Evolutionary conservation across 2,888 invertebrate species (phyloP).

Genomic region (Habrosyne pyritoides): DNA sequence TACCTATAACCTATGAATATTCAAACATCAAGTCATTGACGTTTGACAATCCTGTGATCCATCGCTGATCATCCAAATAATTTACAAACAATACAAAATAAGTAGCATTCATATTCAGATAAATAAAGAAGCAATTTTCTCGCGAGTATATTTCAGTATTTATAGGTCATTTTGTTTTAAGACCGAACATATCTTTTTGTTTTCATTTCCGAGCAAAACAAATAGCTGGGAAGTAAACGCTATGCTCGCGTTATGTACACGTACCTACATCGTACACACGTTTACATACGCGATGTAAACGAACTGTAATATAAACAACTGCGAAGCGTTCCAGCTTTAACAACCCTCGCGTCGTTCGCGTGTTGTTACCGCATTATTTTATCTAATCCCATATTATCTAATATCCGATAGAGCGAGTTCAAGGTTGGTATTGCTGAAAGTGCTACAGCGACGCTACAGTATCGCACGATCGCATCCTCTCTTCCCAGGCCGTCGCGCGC

Average conservation of each 20-base stretch:
- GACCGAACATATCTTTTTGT: slow-evolving; percentile 15
- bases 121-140: not conserved
- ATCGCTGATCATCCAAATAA: not conserved
- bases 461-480: slow-evolving; percentile 41
- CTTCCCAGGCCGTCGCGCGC: slow-evolving; percentile 48
- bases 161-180: not conserved
- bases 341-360: slow-evolving; percentile 28
- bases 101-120: not conserved
- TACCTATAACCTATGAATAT: slow-evolving; percentile 56
- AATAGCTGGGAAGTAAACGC: not conserved
- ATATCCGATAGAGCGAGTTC: slow-evolving; percentile 73
- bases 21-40: slow-evolving; percentile 37
- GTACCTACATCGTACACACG: slow-evolving; percentile 19
- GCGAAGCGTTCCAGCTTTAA: slow-evolving; percentile 16
- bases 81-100: not conserved
- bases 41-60: slow-evolving; percentile 10
- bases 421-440: slow-evolving; percentile 71
- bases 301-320: slow-evolving; percentile 36
- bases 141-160: not conserved
- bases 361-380: slow-evolving; percentile 49
- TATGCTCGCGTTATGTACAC: slow-evolving; percentile 13
- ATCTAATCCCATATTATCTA: slow-evolving; percentile 64
- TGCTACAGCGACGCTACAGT: slow-evolving; percentile 38
- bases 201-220: not conserved
- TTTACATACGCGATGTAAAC: slow-evolving; percentile 28